Percentiles rank a stretch among this genome's conserved stretches.
Conservation (phyloP, 2,797 vertebrate species). For the Amblyopsis hoosieri region DNA sequence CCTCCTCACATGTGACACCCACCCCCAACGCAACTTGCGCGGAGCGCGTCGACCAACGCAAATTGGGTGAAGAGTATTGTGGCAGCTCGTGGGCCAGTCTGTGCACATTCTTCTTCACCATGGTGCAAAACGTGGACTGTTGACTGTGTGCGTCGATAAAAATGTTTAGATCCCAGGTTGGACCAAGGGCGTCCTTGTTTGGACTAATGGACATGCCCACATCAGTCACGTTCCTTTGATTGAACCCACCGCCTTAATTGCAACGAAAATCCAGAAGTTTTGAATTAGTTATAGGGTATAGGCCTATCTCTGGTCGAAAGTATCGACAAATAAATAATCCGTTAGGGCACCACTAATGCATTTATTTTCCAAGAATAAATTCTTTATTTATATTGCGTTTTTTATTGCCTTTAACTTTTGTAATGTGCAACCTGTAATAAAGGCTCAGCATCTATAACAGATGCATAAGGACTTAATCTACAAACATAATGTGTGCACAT, state of each 20-base stretch:
- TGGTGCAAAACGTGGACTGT: conserved; percentile 83
- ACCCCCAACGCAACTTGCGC: conserved; percentile 54
- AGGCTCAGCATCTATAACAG: not conserved
- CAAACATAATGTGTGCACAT: not conserved
- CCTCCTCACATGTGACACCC: not conserved
- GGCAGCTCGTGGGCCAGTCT: conserved; percentile 77
- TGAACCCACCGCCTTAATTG: not conserved
- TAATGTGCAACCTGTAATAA: no score
- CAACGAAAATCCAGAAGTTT: not conserved
- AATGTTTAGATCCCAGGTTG: not conserved
- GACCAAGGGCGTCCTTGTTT: not conserved
- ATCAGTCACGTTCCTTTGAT: not conserved
- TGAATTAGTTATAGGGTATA: not conserved
- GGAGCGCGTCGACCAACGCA: conserved; percentile 65
- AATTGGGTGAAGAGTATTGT: conserved; percentile 82
- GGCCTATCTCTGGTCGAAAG: conserved; percentile 32
- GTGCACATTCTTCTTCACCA: conserved; percentile 83
- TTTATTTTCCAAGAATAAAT: conserved; percentile 66
- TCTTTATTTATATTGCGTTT: conserved; percentile 47
- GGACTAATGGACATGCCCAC: not conserved
- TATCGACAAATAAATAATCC: conserved; percentile 16
- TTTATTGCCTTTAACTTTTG: conserved; percentile 5
- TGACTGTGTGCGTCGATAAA: conserved; percentile 33
- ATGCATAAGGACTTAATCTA: not conserved
- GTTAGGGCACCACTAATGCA: conserved; percentile 35